phyloP scores from a whole-genome alignment of 1,140 invertebrate genomes.

The Macrocentrus cingulum region DNA sequence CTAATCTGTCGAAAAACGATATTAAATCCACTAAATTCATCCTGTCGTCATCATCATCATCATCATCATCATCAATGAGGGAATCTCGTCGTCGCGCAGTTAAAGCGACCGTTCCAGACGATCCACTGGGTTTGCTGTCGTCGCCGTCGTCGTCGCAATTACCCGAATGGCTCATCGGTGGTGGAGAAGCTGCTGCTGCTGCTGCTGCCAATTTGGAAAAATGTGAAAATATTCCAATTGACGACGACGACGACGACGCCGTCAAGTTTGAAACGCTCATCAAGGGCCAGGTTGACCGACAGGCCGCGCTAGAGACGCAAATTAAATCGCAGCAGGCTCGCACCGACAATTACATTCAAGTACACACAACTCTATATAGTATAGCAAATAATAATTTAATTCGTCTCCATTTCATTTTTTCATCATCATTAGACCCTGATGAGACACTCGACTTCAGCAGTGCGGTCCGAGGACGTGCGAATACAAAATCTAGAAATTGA shows the following conservation, averaged over 20 bases:
- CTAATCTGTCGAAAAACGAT: conserved; percentile 21
- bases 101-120: conserved; percentile 33
- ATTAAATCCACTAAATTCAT: no score
- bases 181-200: background rate
- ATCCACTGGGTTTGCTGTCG: conserved; percentile 45
- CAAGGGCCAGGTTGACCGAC: conserved; percentile 45
- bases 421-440: no score
- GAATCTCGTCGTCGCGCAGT: conserved; percentile 42
- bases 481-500: no score
- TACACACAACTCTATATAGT: conserved; percentile 29
- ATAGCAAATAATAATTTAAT: background rate
- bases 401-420: no score
- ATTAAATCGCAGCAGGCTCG: conserved; percentile 50
- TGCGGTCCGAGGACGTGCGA: no score
- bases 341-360: conserved; percentile 47
- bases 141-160: conserved; percentile 27
- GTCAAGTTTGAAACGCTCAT: conserved; percentile 45
- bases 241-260: background rate
- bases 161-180: conserved; percentile 49
- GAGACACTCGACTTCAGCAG: no score
- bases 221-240: background rate
- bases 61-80: conserved; percentile 24
- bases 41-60: no score
- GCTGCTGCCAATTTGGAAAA: background rate
- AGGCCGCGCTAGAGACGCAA: conserved; percentile 45